phyloP scores from a whole-genome alignment of 2,888 invertebrate genomes.

The Agriopis leucophaearia region DNA sequence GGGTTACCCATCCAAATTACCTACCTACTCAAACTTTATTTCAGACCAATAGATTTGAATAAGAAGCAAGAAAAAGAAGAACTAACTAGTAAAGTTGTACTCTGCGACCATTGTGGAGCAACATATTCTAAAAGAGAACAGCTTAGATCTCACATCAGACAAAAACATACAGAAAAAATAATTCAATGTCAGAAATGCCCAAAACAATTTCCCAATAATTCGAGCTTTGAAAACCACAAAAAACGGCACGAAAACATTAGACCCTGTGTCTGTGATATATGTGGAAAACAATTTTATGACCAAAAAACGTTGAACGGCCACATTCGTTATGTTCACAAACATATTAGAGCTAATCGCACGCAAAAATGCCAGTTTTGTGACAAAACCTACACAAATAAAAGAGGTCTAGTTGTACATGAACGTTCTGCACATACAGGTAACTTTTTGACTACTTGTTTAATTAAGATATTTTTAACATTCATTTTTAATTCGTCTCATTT shows the following conservation, averaged over 20 bases:
- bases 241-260: slow-evolving; percentile 10
- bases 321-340: slow-evolving; percentile 4
- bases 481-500: no score
- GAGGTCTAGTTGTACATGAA: slow-evolving; percentile 20
- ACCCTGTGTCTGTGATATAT: slow-evolving; percentile 3
- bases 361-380: slow-evolving; percentile 28
- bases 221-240: neutral
- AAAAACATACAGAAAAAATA: slow-evolving; percentile 12
- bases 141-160: neutral
- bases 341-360: neutral
- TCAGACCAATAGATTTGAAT: slow-evolving; percentile 1
- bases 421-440: slow-evolving; percentile 28
- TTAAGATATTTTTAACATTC: neutral
- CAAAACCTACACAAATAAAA: slow-evolving; percentile 6
- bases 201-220: neutral
- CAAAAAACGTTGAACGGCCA: slow-evolving; percentile 8
- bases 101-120: slow-evolving; percentile 8
- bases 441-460: neutral
- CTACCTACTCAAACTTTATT: slow-evolving; percentile 9
- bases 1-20: neutral
- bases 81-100: neutral
- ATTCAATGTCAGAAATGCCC: slow-evolving; percentile 19
- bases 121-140: neutral
- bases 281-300: slow-evolving; percentile 4
- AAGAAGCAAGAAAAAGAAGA: slow-evolving; percentile 1